Conservation (phyloP, 2,888 invertebrate species). For the Siphlonurus alternatus region DNA sequence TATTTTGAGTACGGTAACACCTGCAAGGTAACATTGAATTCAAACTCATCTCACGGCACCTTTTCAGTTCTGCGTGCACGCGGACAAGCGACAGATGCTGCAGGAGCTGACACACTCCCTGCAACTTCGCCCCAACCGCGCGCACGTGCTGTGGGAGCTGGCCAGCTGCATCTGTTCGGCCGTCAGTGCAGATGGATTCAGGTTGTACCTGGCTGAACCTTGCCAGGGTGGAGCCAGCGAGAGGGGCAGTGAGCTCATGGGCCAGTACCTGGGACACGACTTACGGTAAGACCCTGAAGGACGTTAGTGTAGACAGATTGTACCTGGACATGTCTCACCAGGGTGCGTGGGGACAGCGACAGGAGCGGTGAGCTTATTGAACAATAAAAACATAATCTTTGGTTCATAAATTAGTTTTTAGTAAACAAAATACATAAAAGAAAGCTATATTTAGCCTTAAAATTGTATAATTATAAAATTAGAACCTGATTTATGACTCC, state of each 20-base stretch:
- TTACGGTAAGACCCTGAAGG: not conserved
- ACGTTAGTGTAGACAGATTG: not conserved
- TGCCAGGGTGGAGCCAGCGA: conserved; percentile 1
- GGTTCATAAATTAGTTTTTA: not conserved
- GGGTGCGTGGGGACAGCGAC: too few species aligned
- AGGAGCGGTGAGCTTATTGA: too few species aligned
- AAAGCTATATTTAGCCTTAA: too few species aligned
- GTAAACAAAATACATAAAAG: too few species aligned
- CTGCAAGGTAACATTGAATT: too few species aligned
- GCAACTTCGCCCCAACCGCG: conserved; percentile 37
- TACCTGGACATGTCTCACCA: too few species aligned
- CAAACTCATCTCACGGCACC: too few species aligned
- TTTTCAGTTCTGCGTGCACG: conserved; percentile 37
- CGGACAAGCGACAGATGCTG: conserved; percentile 44
- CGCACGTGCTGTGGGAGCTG: conserved; percentile 47
- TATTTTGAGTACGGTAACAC: too few species aligned
- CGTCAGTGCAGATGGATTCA: conserved; percentile 47
- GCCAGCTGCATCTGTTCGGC: conserved; percentile 45
- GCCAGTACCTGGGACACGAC: conserved; percentile 25
- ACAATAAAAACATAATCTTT: not conserved
- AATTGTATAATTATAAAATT: too few species aligned
- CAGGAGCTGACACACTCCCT: conserved; percentile 42
- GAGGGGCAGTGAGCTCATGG: conserved; percentile 15
- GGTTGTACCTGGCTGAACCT: conserved; percentile 32
- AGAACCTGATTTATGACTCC: too few species aligned